Evolutionary conservation across 2,113 vertebrate genomes (phyloP), one percentile per base, ranked within the genome.

Genomic region (Perca fluviatilis): DNA sequence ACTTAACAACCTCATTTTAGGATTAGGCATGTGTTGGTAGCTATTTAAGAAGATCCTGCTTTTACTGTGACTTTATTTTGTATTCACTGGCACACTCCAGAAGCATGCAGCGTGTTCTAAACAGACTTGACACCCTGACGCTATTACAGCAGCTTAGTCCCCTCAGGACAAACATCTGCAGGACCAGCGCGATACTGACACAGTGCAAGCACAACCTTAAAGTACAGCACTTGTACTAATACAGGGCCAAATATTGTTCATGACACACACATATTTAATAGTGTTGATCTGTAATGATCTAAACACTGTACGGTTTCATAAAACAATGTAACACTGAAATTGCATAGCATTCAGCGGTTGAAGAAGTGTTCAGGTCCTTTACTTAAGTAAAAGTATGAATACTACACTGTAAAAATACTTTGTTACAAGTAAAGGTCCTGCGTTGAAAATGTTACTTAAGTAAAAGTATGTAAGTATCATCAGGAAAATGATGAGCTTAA

Each of bases 81-180:
- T 46, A 77, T 77, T 70, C 61, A 11, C 10, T 50, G 40, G 14
- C 33, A 25, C 67, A n/a, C 33, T 33, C 33, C 30, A 51, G 25
- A 50, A 15, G 11, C 8, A 33, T 18, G 50, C 27, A 30, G 15
- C 21, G 60, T 27, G 46, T 40, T 66, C 15, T 13, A 14, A 33
- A 27, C 57, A 62, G 27, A 58, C 49, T 27, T 0, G n/a, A 49
- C 43, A 25, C 46, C 46, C 19, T 71, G 74, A 49, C 27, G 23
- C 30, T n/a, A 13, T 51, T 14, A 33, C 21, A 70, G 40, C 51
- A 56, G 40, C 61, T 25, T n/a, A 12, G n/a, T 14, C 5, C 11
- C 70, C 21, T 62, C 10, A 1, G 57, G 51, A 80, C 71, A 43
- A 64, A 43, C 54, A 57, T 30, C 67, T 56, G 23, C 62, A 50